Evolutionary conservation across 2,113 vertebrate genomes (phyloP).

Genomic region (Sylvia atricapilla): DNA sequence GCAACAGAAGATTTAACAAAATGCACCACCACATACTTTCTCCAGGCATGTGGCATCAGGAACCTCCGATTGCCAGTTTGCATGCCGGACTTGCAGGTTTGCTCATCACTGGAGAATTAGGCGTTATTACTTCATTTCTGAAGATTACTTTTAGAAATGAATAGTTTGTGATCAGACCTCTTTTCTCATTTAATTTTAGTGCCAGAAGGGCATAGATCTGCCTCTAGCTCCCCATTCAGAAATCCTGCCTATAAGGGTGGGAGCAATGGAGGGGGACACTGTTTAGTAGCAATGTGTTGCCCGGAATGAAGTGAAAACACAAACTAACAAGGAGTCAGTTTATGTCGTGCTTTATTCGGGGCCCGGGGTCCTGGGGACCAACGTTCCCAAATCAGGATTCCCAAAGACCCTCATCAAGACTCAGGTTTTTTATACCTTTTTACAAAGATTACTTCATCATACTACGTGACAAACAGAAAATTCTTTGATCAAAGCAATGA

Average conservation of each 20-base stretch:
- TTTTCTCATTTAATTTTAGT: background rate
- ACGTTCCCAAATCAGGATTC: no score
- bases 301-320: no score
- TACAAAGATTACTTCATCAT: no score
- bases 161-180: background rate
- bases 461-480: no score
- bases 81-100: background rate
- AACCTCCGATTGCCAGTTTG: background rate
- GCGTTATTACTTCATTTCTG: background rate
- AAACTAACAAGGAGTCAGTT: no score
- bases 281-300: background rate
- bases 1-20: no score
- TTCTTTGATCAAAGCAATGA: no score
- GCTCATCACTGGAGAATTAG: background rate
- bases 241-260: accelerated
- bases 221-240: background rate
- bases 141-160: background rate
- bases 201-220: background rate
- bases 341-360: no score
- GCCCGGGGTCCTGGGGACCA: no score
- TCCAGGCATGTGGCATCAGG: background rate
- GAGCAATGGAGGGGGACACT: accelerated
- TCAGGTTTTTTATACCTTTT: no score
- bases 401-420: no score
- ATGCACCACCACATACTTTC: no score